A percentile compares a stretch with the other conserved stretches of the same genome.
These are phyloP conservation scores for Numenius phaeopus DNA, from an alignment of 2,797 vertebrate genomes.

Conservation along the genomic window DNA sequence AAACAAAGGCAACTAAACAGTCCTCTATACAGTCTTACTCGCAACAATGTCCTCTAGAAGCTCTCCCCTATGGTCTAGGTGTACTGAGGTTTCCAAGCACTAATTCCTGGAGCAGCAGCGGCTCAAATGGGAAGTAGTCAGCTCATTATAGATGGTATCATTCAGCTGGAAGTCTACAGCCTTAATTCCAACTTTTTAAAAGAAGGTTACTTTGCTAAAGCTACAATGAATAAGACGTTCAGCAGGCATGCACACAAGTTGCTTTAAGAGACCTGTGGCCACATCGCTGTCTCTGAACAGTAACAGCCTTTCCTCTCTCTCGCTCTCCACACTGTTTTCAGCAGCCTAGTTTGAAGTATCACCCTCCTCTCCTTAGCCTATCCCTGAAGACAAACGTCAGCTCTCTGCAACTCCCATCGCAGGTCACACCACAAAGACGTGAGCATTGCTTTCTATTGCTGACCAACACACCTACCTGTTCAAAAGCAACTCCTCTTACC, in stretches of 20 bases:
- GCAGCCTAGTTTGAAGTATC: neutral
- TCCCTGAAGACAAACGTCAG: neutral
- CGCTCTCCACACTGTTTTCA: neutral
- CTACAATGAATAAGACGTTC: neutral
- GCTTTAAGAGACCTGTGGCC: neutral
- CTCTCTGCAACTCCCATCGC: neutral
- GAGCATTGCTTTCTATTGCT: neutral
- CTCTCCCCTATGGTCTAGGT: neutral
- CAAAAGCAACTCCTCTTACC: neutral
- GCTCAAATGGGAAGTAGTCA: constrained; percentile 10
- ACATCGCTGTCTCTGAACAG: neutral
- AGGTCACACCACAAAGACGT: neutral
- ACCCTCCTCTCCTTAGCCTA: neutral
- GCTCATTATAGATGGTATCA: constrained; percentile 6
- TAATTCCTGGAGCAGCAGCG: constrained; percentile 18
- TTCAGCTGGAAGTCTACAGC: neutral
- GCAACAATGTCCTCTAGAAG: neutral
- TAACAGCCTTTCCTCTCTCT: neutral
- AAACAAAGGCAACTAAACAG: constrained; percentile 38
- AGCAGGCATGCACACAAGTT: neutral
- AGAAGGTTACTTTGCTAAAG: constrained; percentile 14
- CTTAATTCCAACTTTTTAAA: constrained; percentile 20
- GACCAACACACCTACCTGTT: neutral
- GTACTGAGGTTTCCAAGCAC: neutral
- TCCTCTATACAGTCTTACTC: neutral